Evolutionary conservation across 1,140 invertebrate species (phyloP), one percentile per base, ranked within the genome.

Genomic region (Brachionus calyciflorus): DNA sequence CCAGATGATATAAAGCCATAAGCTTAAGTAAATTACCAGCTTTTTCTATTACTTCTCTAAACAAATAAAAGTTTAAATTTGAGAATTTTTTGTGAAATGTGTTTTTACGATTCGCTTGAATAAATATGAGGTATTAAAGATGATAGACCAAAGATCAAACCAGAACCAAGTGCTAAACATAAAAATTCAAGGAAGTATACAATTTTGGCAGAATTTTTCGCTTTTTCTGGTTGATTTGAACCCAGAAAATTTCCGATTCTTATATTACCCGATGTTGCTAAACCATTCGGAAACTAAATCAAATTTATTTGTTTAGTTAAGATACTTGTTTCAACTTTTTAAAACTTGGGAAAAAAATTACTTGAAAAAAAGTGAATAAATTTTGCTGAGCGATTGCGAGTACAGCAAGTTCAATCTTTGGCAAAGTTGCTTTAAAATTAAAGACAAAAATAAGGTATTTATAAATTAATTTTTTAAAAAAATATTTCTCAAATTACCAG

Each of bases 171-270:
- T n/a, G n/a, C n/a, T n/a, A n/a, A n/a, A n/a, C n/a, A n/a, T n/a
- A n/a, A n/a, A n/a, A n/a, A n/a, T n/a, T n/a, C n/a, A n/a, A n/a
- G n/a, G n/a, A n/a, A 14, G 14, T 51, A 73, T 12, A 33, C 40
- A 5, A 73, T 51, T 37, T 49, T 49, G 9, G 33, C 2, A 3
- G 51, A 40, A 14, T 49, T 40, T 51, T 73, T 73, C 10, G 69
- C 69, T 37, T 41, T 24, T 6, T 57, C 30, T 1, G 73, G 73
- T 41, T 41, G 28, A 46, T 76, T 76, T 21, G 49, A 17, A 3
- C 73, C 73, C 49, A 76, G 51, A 76, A 57, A 63, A 6, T 76
- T 40, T 26, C 73, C 73, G 0, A 76, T 76, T 60, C 73, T 24
- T 6, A 76, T 76, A 41, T 55, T 57, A 12, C 44, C 44, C 33